These are phyloP conservation scores for Rhagoletis zephyria DNA, from an alignment of 1,140 invertebrate species.

Conservation along the genomic window DNA sequence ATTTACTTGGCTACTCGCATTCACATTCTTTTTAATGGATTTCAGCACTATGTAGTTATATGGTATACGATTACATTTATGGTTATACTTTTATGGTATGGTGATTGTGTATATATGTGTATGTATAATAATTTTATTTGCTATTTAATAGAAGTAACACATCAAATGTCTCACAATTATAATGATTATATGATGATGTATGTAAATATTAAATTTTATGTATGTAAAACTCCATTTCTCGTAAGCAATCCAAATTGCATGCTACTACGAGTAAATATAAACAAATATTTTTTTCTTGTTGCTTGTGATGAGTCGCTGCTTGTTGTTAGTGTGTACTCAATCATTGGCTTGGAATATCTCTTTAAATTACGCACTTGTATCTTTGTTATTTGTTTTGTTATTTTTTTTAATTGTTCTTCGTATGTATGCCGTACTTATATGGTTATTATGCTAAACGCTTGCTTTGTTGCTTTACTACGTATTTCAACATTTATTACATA, in stretches of 20 bases:
- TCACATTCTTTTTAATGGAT: neutral
- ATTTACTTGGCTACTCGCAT: neutral
- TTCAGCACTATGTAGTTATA: neutral
- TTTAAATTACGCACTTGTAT: neutral
- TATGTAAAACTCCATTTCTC: neutral
- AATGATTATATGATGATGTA: neutral
- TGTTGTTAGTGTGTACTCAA: neutral
- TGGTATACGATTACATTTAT: neutral
- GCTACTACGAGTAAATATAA: neutral
- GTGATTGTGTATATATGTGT: too few relatives aligned
- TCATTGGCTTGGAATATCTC: neutral
- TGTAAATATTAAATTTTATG: neutral
- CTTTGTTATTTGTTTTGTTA: neutral
- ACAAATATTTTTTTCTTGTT: neutral
- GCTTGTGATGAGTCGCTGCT: neutral
- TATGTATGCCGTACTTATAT: too few relatives aligned
- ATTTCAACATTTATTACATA: slow-evolving; percentile 27
- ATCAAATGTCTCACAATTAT: slow-evolving; percentile 23
- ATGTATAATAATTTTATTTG: too few relatives aligned
- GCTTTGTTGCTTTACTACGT: neutral
- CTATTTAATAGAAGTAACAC: neutral
- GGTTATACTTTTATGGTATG: too few relatives aligned
- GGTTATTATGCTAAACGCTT: neutral
- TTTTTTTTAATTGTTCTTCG: slow-evolving; percentile 6
- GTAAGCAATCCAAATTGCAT: neutral